phyloP scores from a whole-genome alignment of 2,888 invertebrate genomes.

The Pachycephus smyrnensis region DNA sequence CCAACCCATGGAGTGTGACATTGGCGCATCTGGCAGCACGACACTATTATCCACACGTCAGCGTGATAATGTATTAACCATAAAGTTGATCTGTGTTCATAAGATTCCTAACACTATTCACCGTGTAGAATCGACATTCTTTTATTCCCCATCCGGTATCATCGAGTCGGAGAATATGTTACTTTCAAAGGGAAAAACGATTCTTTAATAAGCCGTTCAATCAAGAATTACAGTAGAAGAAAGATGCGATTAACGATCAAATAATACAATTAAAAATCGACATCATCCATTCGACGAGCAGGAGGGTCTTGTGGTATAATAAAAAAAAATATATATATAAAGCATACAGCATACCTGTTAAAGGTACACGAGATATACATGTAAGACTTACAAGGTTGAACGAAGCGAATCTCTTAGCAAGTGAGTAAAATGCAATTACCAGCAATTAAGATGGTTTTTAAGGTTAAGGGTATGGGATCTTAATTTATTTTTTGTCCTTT shows the following conservation, averaged over 20 bases:
- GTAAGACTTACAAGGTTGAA: neutral
- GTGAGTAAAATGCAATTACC: slow-evolving; percentile 56
- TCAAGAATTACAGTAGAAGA: neutral
- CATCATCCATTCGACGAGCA: slow-evolving; percentile 38
- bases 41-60: slow-evolving; percentile 34
- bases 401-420: slow-evolving; percentile 20
- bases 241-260: neutral
- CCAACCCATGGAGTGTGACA: slow-evolving; percentile 52
- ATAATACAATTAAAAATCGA: slow-evolving; percentile 42
- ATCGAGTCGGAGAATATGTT: neutral
- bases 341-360: slow-evolving; percentile 35
- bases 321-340: slow-evolving; percentile 29
- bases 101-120: slow-evolving; percentile 16
- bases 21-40: slow-evolving; percentile 51
- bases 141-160: neutral
- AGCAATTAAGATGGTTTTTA: slow-evolving; percentile 45
- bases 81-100: slow-evolving; percentile 38
- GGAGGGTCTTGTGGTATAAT: slow-evolving; percentile 26
- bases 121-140: neutral
- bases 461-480: slow-evolving; percentile 14
- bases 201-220: neutral
- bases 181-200: neutral
- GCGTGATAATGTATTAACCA: slow-evolving; percentile 33
- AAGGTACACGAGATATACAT: neutral
- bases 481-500: slow-evolving; percentile 21